Evolutionary conservation across 1,140 invertebrate genomes (phyloP).

Genomic region (Xylocopa sonorina): DNA sequence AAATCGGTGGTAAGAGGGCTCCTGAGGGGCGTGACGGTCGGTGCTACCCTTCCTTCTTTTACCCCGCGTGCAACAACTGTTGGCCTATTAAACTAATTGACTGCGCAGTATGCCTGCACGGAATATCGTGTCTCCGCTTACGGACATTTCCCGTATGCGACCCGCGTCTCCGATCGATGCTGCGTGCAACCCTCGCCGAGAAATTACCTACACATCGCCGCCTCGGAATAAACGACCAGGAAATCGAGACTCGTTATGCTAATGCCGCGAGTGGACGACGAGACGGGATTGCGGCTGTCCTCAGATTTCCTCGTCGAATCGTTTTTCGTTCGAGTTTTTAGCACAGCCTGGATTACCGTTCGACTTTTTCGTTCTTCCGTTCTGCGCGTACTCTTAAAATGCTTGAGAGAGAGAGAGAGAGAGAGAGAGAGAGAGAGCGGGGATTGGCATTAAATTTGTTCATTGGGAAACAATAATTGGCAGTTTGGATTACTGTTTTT

Average conservation of each 20-base stretch:
- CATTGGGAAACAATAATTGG: no score
- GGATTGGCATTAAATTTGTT: no score
- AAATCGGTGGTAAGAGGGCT: slow-evolving; percentile 41
- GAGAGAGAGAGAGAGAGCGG: no score
- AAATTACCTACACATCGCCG: slow-evolving; percentile 76
- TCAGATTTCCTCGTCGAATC: slow-evolving; percentile 16
- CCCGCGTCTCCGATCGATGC: slow-evolving; percentile 57
- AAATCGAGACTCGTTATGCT: slow-evolving; percentile 63
- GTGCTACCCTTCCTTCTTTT: slow-evolving; percentile 55
- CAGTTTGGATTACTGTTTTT: no score
- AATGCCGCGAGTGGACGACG: slow-evolving; percentile 38
- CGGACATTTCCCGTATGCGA: slow-evolving; percentile 25
- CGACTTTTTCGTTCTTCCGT: no score
- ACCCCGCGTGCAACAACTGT: slow-evolving; percentile 77
- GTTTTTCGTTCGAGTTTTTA: no score
- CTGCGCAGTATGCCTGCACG: slow-evolving; percentile 73
- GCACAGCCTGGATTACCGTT: no score
- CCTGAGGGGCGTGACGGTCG: slow-evolving; percentile 39
- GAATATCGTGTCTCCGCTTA: slow-evolving; percentile 34
- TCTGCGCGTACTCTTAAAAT: no score
- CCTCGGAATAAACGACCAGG: slow-evolving; percentile 60
- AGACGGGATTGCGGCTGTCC: slow-evolving; percentile 29
- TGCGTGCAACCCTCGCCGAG: slow-evolving; percentile 62
- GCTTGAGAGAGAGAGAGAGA: no score
- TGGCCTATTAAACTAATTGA: slow-evolving; percentile 82